Evolutionary conservation across 2,888 invertebrate species (phyloP), one percentile per base, ranked within the genome.

Genomic region (Lamellibrachia columna): DNA sequence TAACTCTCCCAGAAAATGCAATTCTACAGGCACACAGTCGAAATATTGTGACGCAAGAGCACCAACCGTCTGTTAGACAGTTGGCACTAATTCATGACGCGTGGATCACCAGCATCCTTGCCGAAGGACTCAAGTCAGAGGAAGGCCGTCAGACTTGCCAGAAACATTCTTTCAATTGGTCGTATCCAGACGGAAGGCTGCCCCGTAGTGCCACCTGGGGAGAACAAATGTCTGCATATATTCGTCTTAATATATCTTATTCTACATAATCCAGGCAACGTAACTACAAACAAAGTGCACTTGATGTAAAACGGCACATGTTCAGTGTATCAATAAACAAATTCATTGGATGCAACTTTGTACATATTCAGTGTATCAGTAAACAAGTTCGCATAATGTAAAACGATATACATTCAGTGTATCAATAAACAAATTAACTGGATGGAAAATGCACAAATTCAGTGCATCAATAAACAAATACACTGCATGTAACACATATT

Each of bases 91-190:
- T 6, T 22, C 22, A 75, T 22, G 75, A 75, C 8, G 55, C 75
- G n/a, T n/a, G 22, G n/a, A 11, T 22, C 4, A 22, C 22, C 11
- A 75, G 75, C 15, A 75, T n/a, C 6, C n/a, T 75, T 75, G 75
- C n/a, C 75, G 4, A 75, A 75, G 22, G 22, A 75, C 15, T n/a
- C 6, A 75, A 15, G 15, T 75, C n/a, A n/a, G n/a, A 75, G 75
- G 22, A 11, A 11, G 6, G 75, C n/a, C 90, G 53, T 93, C 93
- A 93, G 60, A 93, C 93, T 58, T 93, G 92, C 93, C 93, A 93
- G 93, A 93, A 92, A 55, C 93, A 93, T 90, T 93, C 92, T 91
- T 93, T 92, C 92, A 93, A 52, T n/a, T 93, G 93, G 53, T 93
- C 93, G 52, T 92, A 92, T 53, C 92, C 92, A 91, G 92, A 92